phyloP scores from a whole-genome alignment of 2,888 invertebrate species.

The Pteria penguin region DNA sequence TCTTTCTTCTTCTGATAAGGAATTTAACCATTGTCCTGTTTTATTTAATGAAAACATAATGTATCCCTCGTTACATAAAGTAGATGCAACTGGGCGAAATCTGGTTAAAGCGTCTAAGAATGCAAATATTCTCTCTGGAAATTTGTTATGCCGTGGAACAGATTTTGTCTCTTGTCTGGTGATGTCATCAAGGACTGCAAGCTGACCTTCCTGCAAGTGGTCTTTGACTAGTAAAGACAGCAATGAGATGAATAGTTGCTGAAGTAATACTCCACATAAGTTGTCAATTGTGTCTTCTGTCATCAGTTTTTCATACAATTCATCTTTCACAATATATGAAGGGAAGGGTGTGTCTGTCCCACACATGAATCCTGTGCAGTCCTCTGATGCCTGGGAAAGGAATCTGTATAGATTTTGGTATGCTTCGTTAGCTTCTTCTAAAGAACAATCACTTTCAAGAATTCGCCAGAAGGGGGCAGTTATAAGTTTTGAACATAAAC shows the following conservation, averaged over 20 bases:
- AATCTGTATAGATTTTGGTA: slow-evolving; percentile 31
- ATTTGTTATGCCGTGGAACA: not conserved
- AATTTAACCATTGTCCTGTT: slow-evolving; percentile 38
- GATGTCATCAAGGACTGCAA: not conserved
- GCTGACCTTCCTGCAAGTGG: slow-evolving; percentile 28
- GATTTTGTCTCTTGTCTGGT: not conserved
- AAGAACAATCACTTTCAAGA: slow-evolving; percentile 39
- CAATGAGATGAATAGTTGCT: slow-evolving; percentile 35
- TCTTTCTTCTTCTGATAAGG: slow-evolving; percentile 35
- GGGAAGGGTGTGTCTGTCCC: slow-evolving; percentile 30
- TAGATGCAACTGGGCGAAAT: not conserved
- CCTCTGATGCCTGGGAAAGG: slow-evolving; percentile 18
- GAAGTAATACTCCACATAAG: slow-evolving; percentile 20
- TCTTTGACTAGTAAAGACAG: slow-evolving; percentile 29
- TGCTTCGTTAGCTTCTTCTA: slow-evolving; percentile 30
- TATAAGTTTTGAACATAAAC: slow-evolving; percentile 43
- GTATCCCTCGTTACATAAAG: slow-evolving; percentile 35
- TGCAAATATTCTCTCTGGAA: slow-evolving; percentile 12
- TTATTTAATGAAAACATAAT: slow-evolving; percentile 47
- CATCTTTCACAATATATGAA: slow-evolving; percentile 33
- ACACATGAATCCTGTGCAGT: slow-evolving; percentile 26
- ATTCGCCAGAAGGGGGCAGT: slow-evolving; percentile 44
- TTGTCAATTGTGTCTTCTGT: slow-evolving; percentile 10
- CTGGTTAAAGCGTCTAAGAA: slow-evolving; percentile 3
- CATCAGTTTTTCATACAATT: slow-evolving; percentile 26